A percentile compares a stretch with the other conserved stretches of the same genome.
These are phyloP conservation scores for Aplocera efformata DNA, from an alignment of 2,888 invertebrate genomes.

Conservation along the genomic window DNA sequence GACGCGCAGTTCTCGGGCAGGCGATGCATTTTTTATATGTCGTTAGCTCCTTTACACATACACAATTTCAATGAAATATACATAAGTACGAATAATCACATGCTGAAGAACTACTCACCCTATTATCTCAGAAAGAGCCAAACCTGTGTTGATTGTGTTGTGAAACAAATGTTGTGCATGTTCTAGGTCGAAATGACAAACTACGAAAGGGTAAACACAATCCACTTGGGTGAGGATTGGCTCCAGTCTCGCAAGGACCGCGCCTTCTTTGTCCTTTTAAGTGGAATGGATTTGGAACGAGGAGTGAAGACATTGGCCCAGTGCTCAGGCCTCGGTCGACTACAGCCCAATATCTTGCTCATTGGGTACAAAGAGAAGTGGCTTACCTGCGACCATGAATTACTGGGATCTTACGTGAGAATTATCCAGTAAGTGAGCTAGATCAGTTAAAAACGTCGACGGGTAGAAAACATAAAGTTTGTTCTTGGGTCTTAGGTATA, in stretches of 20 bases:
- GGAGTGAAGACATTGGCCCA: constrained; percentile 92
- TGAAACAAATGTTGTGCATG: too few species aligned
- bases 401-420: constrained; percentile 93
- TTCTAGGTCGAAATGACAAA: constrained; percentile 1
- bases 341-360: constrained; percentile 94
- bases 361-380: constrained; percentile 97
- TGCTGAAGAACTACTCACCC: too few species aligned
- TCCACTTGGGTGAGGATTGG: constrained; percentile 84
- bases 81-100: too few species aligned
- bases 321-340: constrained; percentile 92
- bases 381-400: constrained; percentile 82
- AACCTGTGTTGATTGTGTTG: too few species aligned
- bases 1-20: too few species aligned
- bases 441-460: too few species aligned
- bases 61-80: too few species aligned
- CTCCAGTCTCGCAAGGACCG: constrained; percentile 88
- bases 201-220: constrained; percentile 14
- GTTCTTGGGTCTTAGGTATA: too few species aligned
- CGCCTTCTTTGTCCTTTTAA: constrained; percentile 91
- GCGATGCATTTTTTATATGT: too few species aligned
- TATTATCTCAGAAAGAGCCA: too few species aligned
- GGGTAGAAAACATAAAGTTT: too few species aligned
- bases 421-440: constrained; percentile 95
- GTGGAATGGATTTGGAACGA: constrained; percentile 84
- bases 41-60: too few species aligned